A percentile compares a stretch with the other conserved stretches of the same genome.
phyloP scores from a whole-genome alignment of 1,140 invertebrate species.

The Melipona quadrifasciata region DNA sequence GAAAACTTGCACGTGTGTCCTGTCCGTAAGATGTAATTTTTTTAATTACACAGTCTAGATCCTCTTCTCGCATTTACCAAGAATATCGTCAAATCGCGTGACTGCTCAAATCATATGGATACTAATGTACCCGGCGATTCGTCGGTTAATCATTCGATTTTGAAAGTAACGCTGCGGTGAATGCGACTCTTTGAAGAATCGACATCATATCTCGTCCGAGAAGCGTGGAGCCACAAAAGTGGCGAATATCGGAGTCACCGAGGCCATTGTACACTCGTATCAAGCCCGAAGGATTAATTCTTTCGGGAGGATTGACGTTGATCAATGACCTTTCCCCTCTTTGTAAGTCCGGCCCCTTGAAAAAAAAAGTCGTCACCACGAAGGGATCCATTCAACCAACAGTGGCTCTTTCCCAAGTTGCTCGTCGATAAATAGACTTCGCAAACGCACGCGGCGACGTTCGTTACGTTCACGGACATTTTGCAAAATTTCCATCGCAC shows the following conservation, averaged over 20 bases:
- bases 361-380: background rate
- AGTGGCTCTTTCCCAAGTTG: background rate
- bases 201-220: background rate
- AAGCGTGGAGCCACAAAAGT: background rate
- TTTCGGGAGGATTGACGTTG: constrained; percentile 13
- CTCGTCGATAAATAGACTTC: background rate
- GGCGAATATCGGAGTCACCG: no score
- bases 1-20: background rate
- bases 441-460: background rate
- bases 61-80: background rate
- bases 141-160: background rate
- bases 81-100: background rate
- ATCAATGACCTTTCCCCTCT: constrained; percentile 25
- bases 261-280: background rate
- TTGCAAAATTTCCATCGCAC: background rate
- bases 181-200: background rate
- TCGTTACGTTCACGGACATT: background rate
- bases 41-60: background rate
- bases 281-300: constrained; percentile 18
- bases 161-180: background rate
- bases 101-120: background rate
- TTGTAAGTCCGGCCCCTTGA: background rate
- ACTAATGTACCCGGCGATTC: background rate
- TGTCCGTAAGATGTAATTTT: background rate
- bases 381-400: background rate